These are phyloP conservation scores for Ectemnius cavifrons DNA, from an alignment of 2,888 invertebrate species.

Conservation along the genomic window DNA sequence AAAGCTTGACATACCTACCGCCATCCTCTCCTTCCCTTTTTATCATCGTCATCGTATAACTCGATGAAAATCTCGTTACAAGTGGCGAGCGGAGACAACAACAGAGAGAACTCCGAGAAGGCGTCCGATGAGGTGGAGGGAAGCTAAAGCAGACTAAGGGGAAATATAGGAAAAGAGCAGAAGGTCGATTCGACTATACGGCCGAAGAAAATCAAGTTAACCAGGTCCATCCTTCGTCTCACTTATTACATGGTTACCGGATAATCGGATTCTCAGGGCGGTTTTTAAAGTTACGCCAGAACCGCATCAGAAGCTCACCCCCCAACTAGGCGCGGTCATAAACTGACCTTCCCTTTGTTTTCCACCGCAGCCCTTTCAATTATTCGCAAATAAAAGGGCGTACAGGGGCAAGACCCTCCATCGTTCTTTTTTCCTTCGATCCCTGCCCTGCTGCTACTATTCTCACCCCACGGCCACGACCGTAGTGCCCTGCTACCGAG, in stretches of 20 bases:
- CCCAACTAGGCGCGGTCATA: conserved; percentile 28
- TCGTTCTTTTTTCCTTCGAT: conserved; percentile 5
- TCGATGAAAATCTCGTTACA: neutral
- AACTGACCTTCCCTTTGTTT: conserved; percentile 62
- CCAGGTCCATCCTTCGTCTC: conserved; percentile 66
- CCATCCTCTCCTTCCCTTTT: conserved; percentile 3
- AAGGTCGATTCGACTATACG: conserved; percentile 23
- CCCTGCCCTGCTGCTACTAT: neutral
- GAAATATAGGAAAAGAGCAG: conserved; percentile 29
- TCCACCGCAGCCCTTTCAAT: conserved; percentile 63
- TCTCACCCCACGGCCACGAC: conserved; percentile 22
- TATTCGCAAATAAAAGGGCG: conserved; percentile 67
- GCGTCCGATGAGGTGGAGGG: neutral
- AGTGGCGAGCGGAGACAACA: neutral
- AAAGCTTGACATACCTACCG: conserved; percentile 30
- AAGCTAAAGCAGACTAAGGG: conserved; percentile 12
- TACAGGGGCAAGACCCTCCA: conserved; percentile 40
- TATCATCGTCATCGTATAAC: neutral
- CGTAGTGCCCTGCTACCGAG: conserved; percentile 17
- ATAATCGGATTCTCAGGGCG: conserved; percentile 63
- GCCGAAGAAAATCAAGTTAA: conserved; percentile 68
- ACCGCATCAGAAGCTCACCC: conserved; percentile 15
- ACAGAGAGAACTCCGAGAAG: conserved; percentile 20
- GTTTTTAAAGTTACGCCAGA: conserved; percentile 47
- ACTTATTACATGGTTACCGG: conserved; percentile 67